Base-by-base conservation (phyloP, 2,797 vertebrate genomes). In the Acrossocheilus wenchowensis region DNA sequence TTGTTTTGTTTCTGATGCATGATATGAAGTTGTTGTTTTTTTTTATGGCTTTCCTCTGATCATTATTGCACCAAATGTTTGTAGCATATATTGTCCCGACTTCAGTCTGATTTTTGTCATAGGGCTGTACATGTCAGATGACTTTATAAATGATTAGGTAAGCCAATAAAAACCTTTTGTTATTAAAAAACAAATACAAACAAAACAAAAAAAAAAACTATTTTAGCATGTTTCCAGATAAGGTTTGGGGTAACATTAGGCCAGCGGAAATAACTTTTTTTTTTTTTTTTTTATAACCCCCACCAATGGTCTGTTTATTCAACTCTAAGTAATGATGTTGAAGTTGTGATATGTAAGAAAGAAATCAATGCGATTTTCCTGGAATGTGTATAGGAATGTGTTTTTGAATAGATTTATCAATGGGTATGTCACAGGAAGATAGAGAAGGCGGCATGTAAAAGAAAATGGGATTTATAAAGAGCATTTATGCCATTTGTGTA, bases 141-240 rank as follows among this genome's bases (percentile, higher is more conserved):
- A 95, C 94, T 95, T 95, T 94, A 95, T 95, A 94, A 96, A 94
- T 92, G 93, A 94, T 95, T 96, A 96, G 95, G 94, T 92, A 94
- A 96, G 95, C 94, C 94, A 96, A 96, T 95, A 95, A 96, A 95
- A 94, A 87, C 86, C 86, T 88, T 95, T 95, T 95, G 93, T 95
- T 95, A 95, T 81, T 39, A 39, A 39, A 41, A 41, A 41, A 41
- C 30, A 43, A 43, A 9, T 26, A 43, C 41, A 43, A 85, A 41
- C 39, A 36, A 91, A 92, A 83, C 30, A 36, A 39, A 39, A 5
- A 39, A 39, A 39, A 21, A 92, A 52, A 8, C 6, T 9, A 34
- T 57, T 43, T 57, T 11, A 39, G 12, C 11, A 17, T 62, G 41
- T 68, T 15, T 82, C 6, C 6, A 15, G 30, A 50, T 68, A 54